Evolutionary conservation across 2,797 vertebrate genomes (phyloP), one percentile per base, ranked within the genome.

Genomic region (Psittacula derbiana): DNA sequence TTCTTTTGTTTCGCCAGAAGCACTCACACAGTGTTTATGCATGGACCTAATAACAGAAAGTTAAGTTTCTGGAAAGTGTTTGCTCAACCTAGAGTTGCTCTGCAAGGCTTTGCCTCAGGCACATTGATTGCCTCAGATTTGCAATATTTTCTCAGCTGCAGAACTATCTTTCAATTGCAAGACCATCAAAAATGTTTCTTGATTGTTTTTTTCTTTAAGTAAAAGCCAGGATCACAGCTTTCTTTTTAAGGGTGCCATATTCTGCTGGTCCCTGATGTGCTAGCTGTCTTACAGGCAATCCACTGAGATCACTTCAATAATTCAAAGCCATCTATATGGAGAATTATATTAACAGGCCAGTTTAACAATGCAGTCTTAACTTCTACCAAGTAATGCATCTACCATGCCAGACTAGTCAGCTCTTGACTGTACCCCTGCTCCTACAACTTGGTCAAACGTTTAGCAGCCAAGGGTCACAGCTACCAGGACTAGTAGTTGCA

Each of bases 11-110:
- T 43, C 8, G 6, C 8, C 12, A 10, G 7, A 36, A 66, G 2
- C 7, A 31, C 16, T 71, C 16, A n/a, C 0, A 0, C 4, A 36
- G 2, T 27, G 6, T 46, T 58, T 66, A n/a, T 16, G 23, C 5
- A 14, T 0, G 0, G 12, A 78, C 7, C 2, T 13, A 73, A 28
- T 21, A 36, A 52, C 2, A 41, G 53, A 57, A 84, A 17, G 4
- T 8, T 69, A 12, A 6, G 2, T 19, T 89, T n/a, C 30, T 71
- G 33, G 11, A 61, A 69, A 65, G 8, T 0, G 4, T 36, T 79
- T 23, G 2, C 6, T 17, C 65, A 10, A 65, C 30, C 20, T 65
- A n/a, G 15, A 65, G 2, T 30, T 6, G 2, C 3, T 10, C 12
- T 64, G 8, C 14, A 69, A 41, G 4, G 25, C 18, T 76, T 80